These are phyloP conservation scores for Cephalopachus bancanus DNA, from an alignment of 2,797 vertebrate genomes.

Conservation along the genomic window DNA sequence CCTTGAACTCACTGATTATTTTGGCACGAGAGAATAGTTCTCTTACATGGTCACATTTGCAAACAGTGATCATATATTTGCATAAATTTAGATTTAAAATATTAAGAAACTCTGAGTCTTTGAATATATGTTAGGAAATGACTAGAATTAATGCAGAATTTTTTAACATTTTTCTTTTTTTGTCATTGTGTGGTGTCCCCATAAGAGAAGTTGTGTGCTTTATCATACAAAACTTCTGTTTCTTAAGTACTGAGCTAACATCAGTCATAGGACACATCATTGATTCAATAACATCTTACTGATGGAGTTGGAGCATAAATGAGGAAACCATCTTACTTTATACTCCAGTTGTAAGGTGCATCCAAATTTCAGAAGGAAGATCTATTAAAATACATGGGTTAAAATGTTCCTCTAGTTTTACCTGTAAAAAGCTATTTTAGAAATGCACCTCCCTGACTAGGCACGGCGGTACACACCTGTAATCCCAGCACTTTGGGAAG, in stretches of 20 bases:
- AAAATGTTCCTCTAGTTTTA: background rate
- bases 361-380: conserved; percentile 34
- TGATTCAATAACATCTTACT: background rate
- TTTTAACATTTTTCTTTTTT: background rate
- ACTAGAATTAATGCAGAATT: background rate
- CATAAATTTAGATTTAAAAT: background rate
- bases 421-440: background rate
- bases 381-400: background rate
- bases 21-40: background rate
- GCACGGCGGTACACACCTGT: no score
- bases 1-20: background rate
- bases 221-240: background rate
- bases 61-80: background rate
- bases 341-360: background rate
- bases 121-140: background rate
- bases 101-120: conserved; percentile 2
- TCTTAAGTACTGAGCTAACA: background rate
- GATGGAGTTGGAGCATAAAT: background rate
- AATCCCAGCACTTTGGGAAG: no score
- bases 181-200: background rate
- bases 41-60: background rate
- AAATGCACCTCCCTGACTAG: background rate
- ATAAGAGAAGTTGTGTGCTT: background rate
- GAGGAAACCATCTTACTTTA: background rate
- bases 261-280: background rate